Percentiles rank a stretch among this genome's conserved stretches.
Evolutionary conservation across 2,113 vertebrate species (phyloP).

Genomic region (Scophthalmus maximus): DNA sequence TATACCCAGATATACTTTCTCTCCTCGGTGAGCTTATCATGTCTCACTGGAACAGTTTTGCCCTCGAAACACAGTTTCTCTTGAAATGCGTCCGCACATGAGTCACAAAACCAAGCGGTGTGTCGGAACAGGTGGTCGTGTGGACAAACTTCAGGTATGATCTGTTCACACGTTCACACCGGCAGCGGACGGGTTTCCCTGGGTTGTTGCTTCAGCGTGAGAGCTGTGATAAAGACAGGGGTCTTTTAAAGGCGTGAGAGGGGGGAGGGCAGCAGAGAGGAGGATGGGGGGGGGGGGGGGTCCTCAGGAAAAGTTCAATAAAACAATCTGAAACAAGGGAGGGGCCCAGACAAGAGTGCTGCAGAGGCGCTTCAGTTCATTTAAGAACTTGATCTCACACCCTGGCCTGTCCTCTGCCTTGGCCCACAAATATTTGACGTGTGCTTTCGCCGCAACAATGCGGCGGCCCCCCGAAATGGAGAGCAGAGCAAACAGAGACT

Average conservation of each 20-base stretch:
- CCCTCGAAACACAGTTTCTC: too few relatives aligned
- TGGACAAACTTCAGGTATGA: slow-evolving; percentile 16
- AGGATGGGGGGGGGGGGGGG: slow-evolving; percentile 2
- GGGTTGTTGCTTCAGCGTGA: slow-evolving; percentile 50
- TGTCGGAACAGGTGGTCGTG: not conserved
- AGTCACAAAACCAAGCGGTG: too few relatives aligned
- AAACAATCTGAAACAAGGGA: slow-evolving; percentile 64
- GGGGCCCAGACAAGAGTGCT: slow-evolving; percentile 52
- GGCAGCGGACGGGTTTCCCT: slow-evolving; percentile 27
- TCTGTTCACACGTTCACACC: slow-evolving; percentile 19
- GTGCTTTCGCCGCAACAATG: slow-evolving; percentile 79
- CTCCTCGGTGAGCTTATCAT: too few relatives aligned
- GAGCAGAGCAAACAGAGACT: slow-evolving; percentile 78
- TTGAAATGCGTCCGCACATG: too few relatives aligned
- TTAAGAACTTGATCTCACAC: slow-evolving; percentile 79
- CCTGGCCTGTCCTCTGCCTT: slow-evolving; percentile 66
- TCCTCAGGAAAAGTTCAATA: slow-evolving; percentile 73
- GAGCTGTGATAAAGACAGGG: slow-evolving; percentile 56
- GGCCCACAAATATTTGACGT: slow-evolving; percentile 82
- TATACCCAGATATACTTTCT: too few relatives aligned
- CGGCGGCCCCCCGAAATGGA: slow-evolving; percentile 64
- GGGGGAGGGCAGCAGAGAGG: slow-evolving; percentile 23
- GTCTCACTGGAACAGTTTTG: too few relatives aligned
- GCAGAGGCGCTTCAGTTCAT: slow-evolving; percentile 77
- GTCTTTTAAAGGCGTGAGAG: slow-evolving; percentile 54